Evolutionary conservation across 2,888 invertebrate species (phyloP), one percentile per base, ranked within the genome.

Genomic region (Caenorhabditis macrosperma): DNA sequence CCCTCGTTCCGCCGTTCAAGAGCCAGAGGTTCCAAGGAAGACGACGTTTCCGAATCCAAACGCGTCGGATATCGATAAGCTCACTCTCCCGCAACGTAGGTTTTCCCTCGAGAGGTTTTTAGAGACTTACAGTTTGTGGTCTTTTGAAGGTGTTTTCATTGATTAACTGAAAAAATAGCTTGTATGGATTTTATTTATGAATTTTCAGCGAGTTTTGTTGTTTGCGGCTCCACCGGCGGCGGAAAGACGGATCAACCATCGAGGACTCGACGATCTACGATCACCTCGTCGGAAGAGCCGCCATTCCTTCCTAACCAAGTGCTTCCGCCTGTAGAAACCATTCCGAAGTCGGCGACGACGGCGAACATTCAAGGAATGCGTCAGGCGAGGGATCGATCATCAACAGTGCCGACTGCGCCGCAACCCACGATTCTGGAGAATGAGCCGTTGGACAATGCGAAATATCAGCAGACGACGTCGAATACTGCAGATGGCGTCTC

Each of bases 21-120:
- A 41, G 1, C 15, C 54, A 15, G 59, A 66, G 15, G 38, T 44
- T 22, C 15, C 22, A 1, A 50, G 52, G 35, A 33, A 48, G 38
- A 78, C 72, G 0, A 66, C 71, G 24, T 3, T 74, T 4, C 74
- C 64, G 9, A 64, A 74, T 26, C 55, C 74, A 2, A 64, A 74
- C 24, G 35, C 64, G 10, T 50, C 59, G 17, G 74, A 64, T 1
- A 83, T 89, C 64, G 89, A 88, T 41, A 86, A 88, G 28, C 79
- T 89, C 59, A 81, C 81, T 10, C 75, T 87, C 33, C 89, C 89
- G 6, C 74, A 87, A 48, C 89, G 89, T 89, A 48, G 81, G 88
- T 82, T 44, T 46, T 35, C 54, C n/a, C n/a, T n/a, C n/a, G n/a
- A n/a, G n/a, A n/a, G n/a, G n/a, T n/a, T n/a, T n/a, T n/a, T n/a